Conservation (phyloP, 2,888 invertebrate genomes). For the Psylliodes chrysocephalus region DNA sequence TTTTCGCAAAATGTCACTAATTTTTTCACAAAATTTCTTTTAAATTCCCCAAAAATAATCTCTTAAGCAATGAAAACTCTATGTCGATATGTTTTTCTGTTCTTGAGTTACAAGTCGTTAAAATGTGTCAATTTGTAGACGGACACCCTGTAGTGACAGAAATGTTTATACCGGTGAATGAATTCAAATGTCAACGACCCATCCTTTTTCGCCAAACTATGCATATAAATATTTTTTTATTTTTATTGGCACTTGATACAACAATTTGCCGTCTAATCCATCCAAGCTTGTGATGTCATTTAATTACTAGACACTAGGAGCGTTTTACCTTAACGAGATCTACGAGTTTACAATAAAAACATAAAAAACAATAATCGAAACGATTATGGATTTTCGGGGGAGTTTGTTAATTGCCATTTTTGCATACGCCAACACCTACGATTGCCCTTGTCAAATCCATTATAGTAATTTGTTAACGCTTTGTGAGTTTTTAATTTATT, state of each 20-base stretch:
- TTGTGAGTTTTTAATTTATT: constrained; percentile 19
- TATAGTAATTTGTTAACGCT: constrained; percentile 20
- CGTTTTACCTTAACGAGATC: constrained; percentile 21
- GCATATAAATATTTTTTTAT: constrained; percentile 5
- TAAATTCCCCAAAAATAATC: no score
- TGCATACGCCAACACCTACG: constrained; percentile 18
- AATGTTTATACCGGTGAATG: no score
- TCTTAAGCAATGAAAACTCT: no score
- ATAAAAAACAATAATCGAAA: constrained; percentile 23
- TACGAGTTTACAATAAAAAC: constrained; percentile 21
- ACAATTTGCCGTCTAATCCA: not conserved
- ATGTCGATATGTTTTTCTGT: no score
- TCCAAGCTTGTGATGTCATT: constrained; percentile 17
- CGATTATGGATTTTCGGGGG: constrained; percentile 22
- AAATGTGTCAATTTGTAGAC: no score
- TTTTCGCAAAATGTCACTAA: no score
- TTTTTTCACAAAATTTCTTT: no score
- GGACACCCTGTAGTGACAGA: no score
- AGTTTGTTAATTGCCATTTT: constrained; percentile 25
- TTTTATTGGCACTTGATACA: constrained; percentile 12
- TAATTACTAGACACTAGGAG: constrained; percentile 16
- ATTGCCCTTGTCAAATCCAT: constrained; percentile 21
- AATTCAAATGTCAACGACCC: constrained; percentile 3
- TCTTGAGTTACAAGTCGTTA: no score
- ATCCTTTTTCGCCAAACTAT: constrained; percentile 6